These are phyloP conservation scores for Euclidia mi DNA, from an alignment of 2,888 invertebrate species.

Conservation along the genomic window DNA sequence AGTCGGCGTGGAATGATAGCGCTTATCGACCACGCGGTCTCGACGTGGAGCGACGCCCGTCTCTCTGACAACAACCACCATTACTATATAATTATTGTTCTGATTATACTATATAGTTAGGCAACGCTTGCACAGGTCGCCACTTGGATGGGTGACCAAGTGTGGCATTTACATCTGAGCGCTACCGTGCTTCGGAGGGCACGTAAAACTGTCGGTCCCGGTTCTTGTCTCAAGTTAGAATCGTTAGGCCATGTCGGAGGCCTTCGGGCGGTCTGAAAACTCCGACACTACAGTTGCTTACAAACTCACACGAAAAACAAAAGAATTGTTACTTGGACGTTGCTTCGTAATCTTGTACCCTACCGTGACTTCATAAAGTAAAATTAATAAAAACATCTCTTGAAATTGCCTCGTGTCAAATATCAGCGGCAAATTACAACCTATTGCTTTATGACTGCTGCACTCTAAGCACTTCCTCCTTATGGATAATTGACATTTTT, in stretches of 20 bases:
- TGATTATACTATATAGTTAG: no score
- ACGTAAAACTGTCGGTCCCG: no score
- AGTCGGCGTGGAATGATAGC: slow-evolving; percentile 62
- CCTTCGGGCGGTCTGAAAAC: no score
- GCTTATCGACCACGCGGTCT: slow-evolving; percentile 68
- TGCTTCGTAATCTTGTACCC: slow-evolving; percentile 22
- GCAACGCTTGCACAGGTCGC: no score
- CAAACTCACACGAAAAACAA: no score
- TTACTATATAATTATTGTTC: no score
- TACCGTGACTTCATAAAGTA: slow-evolving; percentile 6
- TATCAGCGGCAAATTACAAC: not conserved
- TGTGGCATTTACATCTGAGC: no score
- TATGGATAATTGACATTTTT: not conserved
- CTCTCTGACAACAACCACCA: slow-evolving; percentile 56
- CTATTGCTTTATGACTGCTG: not conserved
- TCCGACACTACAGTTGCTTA: no score
- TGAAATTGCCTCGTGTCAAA: slow-evolving; percentile 5
- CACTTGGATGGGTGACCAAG: no score
- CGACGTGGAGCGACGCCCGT: slow-evolving; percentile 55
- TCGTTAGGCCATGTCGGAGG: no score
- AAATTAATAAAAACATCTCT: not conserved
- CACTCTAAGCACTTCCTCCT: slow-evolving; percentile 1
- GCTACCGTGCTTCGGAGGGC: no score
- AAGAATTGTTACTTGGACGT: slow-evolving; percentile 44
- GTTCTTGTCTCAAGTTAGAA: no score